Base-by-base conservation (phyloP, 2,797 vertebrate species). In the Miichthys miiuy region DNA sequence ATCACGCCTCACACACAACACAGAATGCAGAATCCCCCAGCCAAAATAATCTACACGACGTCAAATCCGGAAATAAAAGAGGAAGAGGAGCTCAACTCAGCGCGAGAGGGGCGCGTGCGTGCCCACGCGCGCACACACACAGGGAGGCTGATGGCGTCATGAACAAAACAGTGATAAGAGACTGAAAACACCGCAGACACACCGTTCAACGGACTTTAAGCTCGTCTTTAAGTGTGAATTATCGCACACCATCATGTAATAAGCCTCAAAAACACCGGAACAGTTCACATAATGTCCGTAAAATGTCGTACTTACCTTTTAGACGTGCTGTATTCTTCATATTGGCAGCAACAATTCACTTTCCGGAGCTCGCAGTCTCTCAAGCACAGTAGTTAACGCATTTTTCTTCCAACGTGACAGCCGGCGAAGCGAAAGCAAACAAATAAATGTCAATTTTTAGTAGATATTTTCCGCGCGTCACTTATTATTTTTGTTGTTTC, bases 11-110 rank as follows among this genome's bases (percentile, higher is more conserved):
- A 64, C 41, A 48, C 73, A 64, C 72, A 71, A 56, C 61, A 30
- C 30, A 30, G 30, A 30, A 30, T 30, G 30, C 30, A 30, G 30
- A n/a, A 77, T 71, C 75, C 75, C 60, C 68, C 42, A 72, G 64
- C 58, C 63, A 20, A 60, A 20, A 60, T 60, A 68, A 25, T 47
- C 34, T 21, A 18, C 44, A 70, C 16, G 14, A 23, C 56, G 27
- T 20, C 47, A 50, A 57, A 79, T 5, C 4, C 25, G 58, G 11
- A 55, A 62, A 57, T 5, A 54, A 30, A 38, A 67, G 51, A 52
- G 2, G 9, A 0, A 63, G 66, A 20, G 21, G 21, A 30, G 42
- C 42, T 34, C 6, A 46, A 2, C 34, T 34, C 34, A 34, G 34
- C 34, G 7, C 7, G 34, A 34, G 34, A 34, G 34, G 20, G 21